These are phyloP conservation scores for Parnassius glacialis DNA, from an alignment of 2,888 invertebrate genomes.

Conservation along the genomic window DNA sequence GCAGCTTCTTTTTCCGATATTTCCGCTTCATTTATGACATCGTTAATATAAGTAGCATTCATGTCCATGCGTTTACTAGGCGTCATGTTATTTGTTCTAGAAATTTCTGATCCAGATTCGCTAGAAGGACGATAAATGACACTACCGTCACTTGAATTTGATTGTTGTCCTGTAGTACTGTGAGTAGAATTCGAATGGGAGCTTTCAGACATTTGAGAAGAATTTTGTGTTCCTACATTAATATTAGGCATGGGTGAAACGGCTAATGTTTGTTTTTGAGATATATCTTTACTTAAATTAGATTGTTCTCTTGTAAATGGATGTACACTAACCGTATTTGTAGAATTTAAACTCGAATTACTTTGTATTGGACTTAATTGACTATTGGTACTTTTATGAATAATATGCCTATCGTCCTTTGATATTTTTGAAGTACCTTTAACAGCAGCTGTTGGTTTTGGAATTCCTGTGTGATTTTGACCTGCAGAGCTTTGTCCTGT, in stretches of 20 bases:
- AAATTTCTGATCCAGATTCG: slow-evolving; percentile 85
- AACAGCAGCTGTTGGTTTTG: slow-evolving; percentile 95
- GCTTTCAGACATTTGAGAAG: slow-evolving; percentile 84
- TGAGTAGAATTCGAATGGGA: slow-evolving; percentile 81
- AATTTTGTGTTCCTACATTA: slow-evolving; percentile 52
- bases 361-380: slow-evolving; percentile 80
- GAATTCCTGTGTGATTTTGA: slow-evolving; percentile 84
- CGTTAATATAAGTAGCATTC: slow-evolving; percentile 72
- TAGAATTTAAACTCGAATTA: slow-evolving; percentile 80
- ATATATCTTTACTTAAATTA: slow-evolving; percentile 73
- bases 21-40: slow-evolving; percentile 79
- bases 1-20: slow-evolving; percentile 73
- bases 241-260: slow-evolving; percentile 88
- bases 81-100: slow-evolving; percentile 65
- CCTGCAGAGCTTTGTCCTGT: slow-evolving; percentile 66
- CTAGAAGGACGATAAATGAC: slow-evolving; percentile 87
- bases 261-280: slow-evolving; percentile 79
- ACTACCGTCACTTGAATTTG: slow-evolving; percentile 87
- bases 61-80: slow-evolving; percentile 79
- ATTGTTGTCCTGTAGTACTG: slow-evolving; percentile 84
- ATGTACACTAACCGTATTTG: slow-evolving; percentile 72
- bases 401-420: slow-evolving; percentile 77
- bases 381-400: slow-evolving; percentile 79
- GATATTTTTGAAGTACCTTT: slow-evolving; percentile 92
- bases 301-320: slow-evolving; percentile 76